Evolutionary conservation across 1,140 invertebrate species (phyloP), one percentile per base, ranked within the genome.

Genomic region (Scaptodrosophila lebanonensis): DNA sequence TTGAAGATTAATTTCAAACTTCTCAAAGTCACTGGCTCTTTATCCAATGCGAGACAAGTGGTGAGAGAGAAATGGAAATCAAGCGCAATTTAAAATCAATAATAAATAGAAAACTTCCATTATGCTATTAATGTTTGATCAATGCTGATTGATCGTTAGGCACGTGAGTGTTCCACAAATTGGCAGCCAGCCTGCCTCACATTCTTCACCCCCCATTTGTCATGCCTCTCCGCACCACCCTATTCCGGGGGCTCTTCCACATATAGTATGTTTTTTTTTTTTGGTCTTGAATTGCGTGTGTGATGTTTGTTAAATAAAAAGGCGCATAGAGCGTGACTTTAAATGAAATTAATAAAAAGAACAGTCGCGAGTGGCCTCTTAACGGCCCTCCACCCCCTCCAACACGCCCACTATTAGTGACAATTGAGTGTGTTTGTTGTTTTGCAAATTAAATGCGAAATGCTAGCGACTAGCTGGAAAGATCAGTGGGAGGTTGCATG

Each of bases 261-360:
- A n/a, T n/a, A n/a, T n/a, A n/a, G n/a, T n/a, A n/a, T n/a, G n/a
- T n/a, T n/a, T n/a, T n/a, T n/a, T n/a, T n/a, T n/a, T n/a, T n/a
- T n/a, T n/a, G n/a, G n/a, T n/a, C n/a, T n/a, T n/a, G n/a, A n/a
- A n/a, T n/a, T n/a, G 22, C 8, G 22, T 25, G 3, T 25, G 22
- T 4, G 8, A 8, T 25, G 22, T 25, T 3, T 25, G 22, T 25
- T 3, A 25, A 25, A 25, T 4, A 11, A 8, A 30, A 17, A 48
- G 36, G 40, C 39, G 27, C 52, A 32, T 9, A 42, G 33, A 67
- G 66, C 63, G 48, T 71, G 72, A 67, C 54, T 71, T 48, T 29
- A 29, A 33, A 48, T 65, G 33, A 54, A 65, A 62, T 61, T 57
- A 56, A 61, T 54, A 50, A 44, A 66, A 56, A 63, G 33, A 67